Evolutionary conservation across 2,888 invertebrate species (phyloP), one percentile per base, ranked within the genome.

Genomic region (Gandaritis pyraliata): DNA sequence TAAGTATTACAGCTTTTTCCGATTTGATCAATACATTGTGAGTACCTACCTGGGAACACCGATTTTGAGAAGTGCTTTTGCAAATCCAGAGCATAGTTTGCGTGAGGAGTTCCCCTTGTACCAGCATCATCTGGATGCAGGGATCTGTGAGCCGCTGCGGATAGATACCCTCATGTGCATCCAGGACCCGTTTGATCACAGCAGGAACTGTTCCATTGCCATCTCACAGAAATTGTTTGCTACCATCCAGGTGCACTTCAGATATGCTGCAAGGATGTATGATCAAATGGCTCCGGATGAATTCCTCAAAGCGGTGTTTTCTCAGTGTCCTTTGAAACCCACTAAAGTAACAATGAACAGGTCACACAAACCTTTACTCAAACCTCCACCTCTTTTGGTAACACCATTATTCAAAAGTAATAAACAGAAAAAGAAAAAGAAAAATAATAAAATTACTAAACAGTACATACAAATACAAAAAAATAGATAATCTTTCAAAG

Each of bases 111-210:
- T 92, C 79, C 55, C 72, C 4, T 65, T 80, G 13, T 94, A 94
- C 66, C 90, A 85, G 75, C 15, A 61, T 2, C 79, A 76, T 63
- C 52, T 86, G 1, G 43, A 45, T 8, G 60, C 64, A 2, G 69
- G 77, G n/a, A 7, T 67, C 10, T 75, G 76, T 58, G 66, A 68
- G 57, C 71, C 79, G 0, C 68, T 93, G 11, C 81, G 78, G 60
- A 65, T 79, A 0, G 75, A 87, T 11, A 73, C 81, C 1, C 66
- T 79, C 0, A 80, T 94, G 59, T 94, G 94, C 66, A 64, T 95
- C 6, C 95, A 95, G 78, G 95, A 95, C 82, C 94, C 95, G 0
- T 94, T 94, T 65, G 94, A 94, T 66, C 93, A 94, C 45, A 84
- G 78, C 51, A 86, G 89, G 54, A 95, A 94, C 72, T 76, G 93